Conservation (phyloP, 2,113 vertebrate genomes). For the Microcebus tavaratra region DNA sequence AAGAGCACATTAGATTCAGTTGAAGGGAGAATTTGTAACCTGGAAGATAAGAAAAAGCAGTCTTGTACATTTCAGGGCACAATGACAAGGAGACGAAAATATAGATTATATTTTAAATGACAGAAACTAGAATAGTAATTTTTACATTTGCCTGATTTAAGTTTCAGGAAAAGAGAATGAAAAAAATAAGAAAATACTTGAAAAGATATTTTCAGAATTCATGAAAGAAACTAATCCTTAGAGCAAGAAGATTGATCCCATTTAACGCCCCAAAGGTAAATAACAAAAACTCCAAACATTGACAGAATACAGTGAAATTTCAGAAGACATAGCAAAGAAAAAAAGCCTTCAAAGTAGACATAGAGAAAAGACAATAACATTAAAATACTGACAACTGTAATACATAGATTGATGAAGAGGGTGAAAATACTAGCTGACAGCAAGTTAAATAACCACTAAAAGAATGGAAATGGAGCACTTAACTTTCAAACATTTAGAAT, state of each 20-base stretch:
- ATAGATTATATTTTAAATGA: background rate
- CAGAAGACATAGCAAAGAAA: background rate
- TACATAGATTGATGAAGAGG: background rate
- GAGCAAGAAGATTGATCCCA: background rate
- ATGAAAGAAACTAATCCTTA: background rate
- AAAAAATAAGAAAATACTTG: background rate
- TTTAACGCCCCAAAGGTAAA: background rate
- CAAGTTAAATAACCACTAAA: background rate
- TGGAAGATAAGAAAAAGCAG: background rate
- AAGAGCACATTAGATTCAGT: background rate
- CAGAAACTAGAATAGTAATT: background rate
- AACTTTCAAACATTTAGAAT: background rate
- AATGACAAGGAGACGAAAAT: background rate
- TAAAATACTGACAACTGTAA: background rate
- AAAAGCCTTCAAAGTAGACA: background rate
- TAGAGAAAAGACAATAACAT: background rate
- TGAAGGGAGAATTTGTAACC: background rate
- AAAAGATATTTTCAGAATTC: background rate
- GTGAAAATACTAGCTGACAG: background rate
- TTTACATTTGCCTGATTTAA: background rate
- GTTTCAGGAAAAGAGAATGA: background rate
- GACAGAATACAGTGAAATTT: background rate
- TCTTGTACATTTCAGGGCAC: background rate
- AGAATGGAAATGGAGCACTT: background rate
- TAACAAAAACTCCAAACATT: background rate